Conservation (phyloP, 2,113 vertebrate genomes). For the Protomyctophum bolini region DNA sequence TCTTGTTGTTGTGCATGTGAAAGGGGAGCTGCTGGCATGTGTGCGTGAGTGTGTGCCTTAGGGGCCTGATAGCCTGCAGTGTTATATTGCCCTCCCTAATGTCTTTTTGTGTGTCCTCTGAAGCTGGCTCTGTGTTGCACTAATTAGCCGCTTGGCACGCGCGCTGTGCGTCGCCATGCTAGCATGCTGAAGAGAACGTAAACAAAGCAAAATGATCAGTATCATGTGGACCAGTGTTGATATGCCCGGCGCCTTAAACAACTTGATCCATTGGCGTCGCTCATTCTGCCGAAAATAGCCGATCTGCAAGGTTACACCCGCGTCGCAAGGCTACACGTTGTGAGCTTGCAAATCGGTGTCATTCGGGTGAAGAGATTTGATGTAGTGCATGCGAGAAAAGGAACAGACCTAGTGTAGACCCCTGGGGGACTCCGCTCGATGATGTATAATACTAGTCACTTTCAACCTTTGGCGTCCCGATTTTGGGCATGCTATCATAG, state of each 20-base stretch:
- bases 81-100: constrained; percentile 67
- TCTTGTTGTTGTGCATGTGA: constrained; percentile 39
- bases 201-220: constrained; percentile 64
- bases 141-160: constrained; percentile 54
- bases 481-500: too few relatives aligned
- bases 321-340: too few relatives aligned
- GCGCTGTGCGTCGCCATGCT: constrained; percentile 44
- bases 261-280: too few relatives aligned
- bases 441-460: too few relatives aligned
- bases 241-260: background rate
- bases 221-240: constrained; percentile 56
- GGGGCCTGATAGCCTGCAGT: constrained; percentile 59
- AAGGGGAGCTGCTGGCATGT: constrained; percentile 19
- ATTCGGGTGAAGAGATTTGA: too few relatives aligned
- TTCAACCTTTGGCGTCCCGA: too few relatives aligned
- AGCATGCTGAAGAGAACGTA: constrained; percentile 47
- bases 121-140: constrained; percentile 64
- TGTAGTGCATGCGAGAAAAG: too few relatives aligned
- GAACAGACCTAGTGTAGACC: too few relatives aligned
- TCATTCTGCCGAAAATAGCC: too few relatives aligned
- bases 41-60: constrained; percentile 6
- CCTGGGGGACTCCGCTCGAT: too few relatives aligned
- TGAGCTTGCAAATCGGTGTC: background rate
- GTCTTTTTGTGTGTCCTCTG: constrained; percentile 69
- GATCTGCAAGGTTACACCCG: too few relatives aligned